These are phyloP conservation scores for Hesperia comma DNA, from an alignment of 2,888 invertebrate species.

Conservation along the genomic window DNA sequence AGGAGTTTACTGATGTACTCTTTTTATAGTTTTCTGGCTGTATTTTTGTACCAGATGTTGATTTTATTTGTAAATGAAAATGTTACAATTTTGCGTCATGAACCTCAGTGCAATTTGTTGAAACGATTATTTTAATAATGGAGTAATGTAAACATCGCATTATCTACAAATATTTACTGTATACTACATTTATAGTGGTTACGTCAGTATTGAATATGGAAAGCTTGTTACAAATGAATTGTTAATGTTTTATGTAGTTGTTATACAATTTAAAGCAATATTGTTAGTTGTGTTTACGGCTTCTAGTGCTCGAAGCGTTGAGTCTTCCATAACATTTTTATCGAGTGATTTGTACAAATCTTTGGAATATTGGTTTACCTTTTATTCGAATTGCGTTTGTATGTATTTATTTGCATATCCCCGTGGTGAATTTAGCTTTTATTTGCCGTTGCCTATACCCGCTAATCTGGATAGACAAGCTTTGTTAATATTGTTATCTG, in stretches of 20 bases:
- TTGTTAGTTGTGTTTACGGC: conserved; percentile 44
- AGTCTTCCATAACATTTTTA: conserved; percentile 69
- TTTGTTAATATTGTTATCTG: not conserved
- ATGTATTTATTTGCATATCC: conserved; percentile 43
- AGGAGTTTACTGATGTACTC: conserved; percentile 7
- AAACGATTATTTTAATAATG: not conserved
- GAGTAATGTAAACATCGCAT: conserved; percentile 17
- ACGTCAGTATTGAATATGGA: conserved; percentile 43
- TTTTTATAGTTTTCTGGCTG: not conserved
- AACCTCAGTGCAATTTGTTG: conserved; percentile 1
- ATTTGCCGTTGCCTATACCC: conserved; percentile 13
- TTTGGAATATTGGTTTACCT: conserved; percentile 70
- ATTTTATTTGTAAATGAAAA: not conserved
- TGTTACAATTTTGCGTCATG: not conserved
- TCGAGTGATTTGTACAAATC: conserved; percentile 55
- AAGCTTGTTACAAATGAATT: conserved; percentile 43
- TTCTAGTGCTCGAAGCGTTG: conserved; percentile 51
- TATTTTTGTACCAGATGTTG: conserved; percentile 2
- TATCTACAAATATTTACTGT: conserved; percentile 38
- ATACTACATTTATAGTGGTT: conserved; percentile 39
- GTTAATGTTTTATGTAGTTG: conserved; percentile 43
- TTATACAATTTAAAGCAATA: conserved; percentile 47
- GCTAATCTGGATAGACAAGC: not conserved
- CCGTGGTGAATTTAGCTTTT: conserved; percentile 7
- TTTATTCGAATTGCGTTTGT: conserved; percentile 41